A percentile compares a stretch with the other conserved stretches of the same genome.
Evolutionary conservation across 2,113 vertebrate species (phyloP).

Genomic region (Scomber japonicus): DNA sequence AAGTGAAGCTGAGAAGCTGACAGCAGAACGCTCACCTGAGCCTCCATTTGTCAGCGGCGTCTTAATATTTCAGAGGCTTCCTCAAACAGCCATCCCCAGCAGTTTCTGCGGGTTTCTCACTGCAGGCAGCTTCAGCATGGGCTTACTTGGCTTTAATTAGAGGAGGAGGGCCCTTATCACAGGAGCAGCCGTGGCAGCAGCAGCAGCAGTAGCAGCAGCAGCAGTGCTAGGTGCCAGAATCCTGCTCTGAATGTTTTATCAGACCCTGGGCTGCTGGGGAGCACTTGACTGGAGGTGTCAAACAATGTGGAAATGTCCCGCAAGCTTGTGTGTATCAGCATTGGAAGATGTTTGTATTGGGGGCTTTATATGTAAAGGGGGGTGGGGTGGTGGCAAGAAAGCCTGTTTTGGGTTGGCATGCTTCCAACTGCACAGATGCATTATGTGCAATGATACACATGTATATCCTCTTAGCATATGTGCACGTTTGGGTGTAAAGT

Average conservation of each 20-base stretch:
- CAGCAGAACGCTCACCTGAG: conserved; percentile 75
- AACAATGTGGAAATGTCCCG: conserved; percentile 71
- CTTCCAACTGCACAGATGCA: conserved; percentile 21
- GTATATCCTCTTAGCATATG: conserved; percentile 17
- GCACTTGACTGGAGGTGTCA: conserved; percentile 70
- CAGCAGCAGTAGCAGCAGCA: conserved; percentile 49
- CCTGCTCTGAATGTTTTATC: conserved; percentile 79
- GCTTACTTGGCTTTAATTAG: conserved; percentile 77
- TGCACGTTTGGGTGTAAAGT: conserved; percentile 28
- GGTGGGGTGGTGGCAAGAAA: neutral
- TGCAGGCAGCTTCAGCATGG: conserved; percentile 68
- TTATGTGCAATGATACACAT: conserved; percentile 37
- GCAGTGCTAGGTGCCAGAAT: conserved; percentile 52
- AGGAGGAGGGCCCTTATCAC: conserved; percentile 75
- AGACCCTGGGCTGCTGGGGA: conserved; percentile 62
- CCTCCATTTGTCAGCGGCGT: conserved; percentile 67
- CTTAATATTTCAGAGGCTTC: conserved; percentile 81
- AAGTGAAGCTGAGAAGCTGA: conserved; percentile 64
- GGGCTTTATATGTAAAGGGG: conserved; percentile 18
- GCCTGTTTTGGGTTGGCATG: conserved; percentile 12
- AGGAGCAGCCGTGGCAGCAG: conserved; percentile 58
- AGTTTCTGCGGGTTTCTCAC: conserved; percentile 64
- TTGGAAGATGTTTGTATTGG: conserved; percentile 56
- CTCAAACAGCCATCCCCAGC: conserved; percentile 70
- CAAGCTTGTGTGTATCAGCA: conserved; percentile 47